Evolutionary conservation across 2,888 invertebrate species (phyloP), one percentile per base, ranked within the genome.

Genomic region (Pseudoips prasinana): DNA sequence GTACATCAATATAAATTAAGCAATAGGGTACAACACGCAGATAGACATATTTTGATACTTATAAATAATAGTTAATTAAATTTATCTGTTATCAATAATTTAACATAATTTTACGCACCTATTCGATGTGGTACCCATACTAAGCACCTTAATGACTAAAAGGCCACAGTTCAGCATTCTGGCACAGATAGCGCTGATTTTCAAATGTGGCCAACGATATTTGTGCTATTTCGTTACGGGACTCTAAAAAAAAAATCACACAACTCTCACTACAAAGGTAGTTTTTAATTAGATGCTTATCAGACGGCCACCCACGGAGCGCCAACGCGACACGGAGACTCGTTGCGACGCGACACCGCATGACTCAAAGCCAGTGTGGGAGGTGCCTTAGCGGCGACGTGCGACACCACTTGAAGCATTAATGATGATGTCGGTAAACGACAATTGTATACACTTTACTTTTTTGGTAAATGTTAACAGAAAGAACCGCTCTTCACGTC

Each of bases 231-330:
- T n/a, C n/a, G n/a, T n/a, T n/a, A n/a, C n/a, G n/a, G n/a, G n/a
- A n/a, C n/a, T n/a, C 5, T 14, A 14, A 14, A 14, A 3, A 14
- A 14, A 14, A 14, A 14, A 14, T 5, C 14, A 14, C 5, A 22
- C 37, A 36, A 40, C 46, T 39, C 30, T 44, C 45, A 40, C 42
- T 37, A n/a, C n/a, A n/a, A 41, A 20, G 7, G 20, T 51, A 32
- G 45, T 43, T 52, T 69, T 76, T 80, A 84, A 86, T 86, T 83
- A 83, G 84, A 84, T 82, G 71, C 63, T 73, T 81, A 85, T 83
- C 83, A 61, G 45, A 51, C 48, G 59, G 58, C 83, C 84, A 76
- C 84, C 84, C 84, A 80, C 80, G 49, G 33, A 23, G 73, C 71
- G 58, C 65, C 68, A 58, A 64, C 66, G 68, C 58, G 72, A 59